Conservation (phyloP, 2,113 vertebrate species). For the Romanogobio albipinnatus region DNA sequence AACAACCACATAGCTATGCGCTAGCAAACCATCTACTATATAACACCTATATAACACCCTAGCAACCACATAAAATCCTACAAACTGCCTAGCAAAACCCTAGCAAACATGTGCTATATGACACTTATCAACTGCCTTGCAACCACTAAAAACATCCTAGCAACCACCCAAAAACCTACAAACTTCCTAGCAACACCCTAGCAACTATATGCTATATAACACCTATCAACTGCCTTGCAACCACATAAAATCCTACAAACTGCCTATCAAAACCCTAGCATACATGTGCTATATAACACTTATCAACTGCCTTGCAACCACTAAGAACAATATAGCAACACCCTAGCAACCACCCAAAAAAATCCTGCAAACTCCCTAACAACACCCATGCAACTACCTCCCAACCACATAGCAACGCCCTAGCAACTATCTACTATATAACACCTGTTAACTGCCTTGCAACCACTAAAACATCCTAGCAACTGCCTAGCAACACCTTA, state of each 20-base stretch:
- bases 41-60: too few relatives aligned
- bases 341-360: not conserved
- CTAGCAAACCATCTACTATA: too few relatives aligned
- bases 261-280: not conserved
- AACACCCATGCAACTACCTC: not conserved
- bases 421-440: not conserved
- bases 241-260: not conserved
- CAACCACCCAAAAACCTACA: not conserved
- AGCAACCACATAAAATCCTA: too few relatives aligned
- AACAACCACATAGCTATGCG: too few relatives aligned
- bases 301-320: too few relatives aligned
- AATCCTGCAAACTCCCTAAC: too few relatives aligned
- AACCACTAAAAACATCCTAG: too few relatives aligned
- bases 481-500: not conserved
- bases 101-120: too few relatives aligned
- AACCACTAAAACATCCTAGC: not conserved
- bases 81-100: not conserved
- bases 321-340: too few relatives aligned
- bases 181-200: not conserved
- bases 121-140: too few relatives aligned
- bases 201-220: not conserved
- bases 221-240: not conserved
- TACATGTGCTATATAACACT: too few relatives aligned
- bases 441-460: not conserved
- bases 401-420: not conserved